These are phyloP conservation scores for Drosophila neotestacea DNA, from an alignment of 2,888 invertebrate genomes.

Conservation along the genomic window DNA sequence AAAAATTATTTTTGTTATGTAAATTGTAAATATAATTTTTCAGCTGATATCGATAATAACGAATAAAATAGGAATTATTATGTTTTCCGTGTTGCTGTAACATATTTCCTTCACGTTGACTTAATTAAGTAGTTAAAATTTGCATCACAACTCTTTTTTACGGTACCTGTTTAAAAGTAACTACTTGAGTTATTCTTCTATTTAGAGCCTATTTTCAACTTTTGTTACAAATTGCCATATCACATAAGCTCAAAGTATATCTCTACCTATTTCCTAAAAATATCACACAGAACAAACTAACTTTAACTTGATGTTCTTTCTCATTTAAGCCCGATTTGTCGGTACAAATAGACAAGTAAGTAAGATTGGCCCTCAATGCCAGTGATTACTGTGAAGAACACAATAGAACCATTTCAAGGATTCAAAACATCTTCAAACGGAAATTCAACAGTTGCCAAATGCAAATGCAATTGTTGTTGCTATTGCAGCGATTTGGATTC, in stretches of 20 bases:
- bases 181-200: too few relatives aligned
- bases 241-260: background rate
- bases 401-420: background rate
- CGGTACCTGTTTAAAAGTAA: too few relatives aligned
- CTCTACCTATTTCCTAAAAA: background rate
- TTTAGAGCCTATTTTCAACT: too few relatives aligned
- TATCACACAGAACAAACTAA: background rate
- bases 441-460: slow-evolving; percentile 31
- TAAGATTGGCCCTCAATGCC: slow-evolving; percentile 13
- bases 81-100: too few relatives aligned
- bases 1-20: too few relatives aligned
- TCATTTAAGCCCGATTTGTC: slow-evolving; percentile 1
- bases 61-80: too few relatives aligned
- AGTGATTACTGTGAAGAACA: slow-evolving; percentile 18
- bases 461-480: slow-evolving; percentile 8
- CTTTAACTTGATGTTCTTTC: background rate
- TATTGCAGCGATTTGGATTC: slow-evolving; percentile 47
- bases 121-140: too few relatives aligned
- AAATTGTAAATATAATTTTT: too few relatives aligned
- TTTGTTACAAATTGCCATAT: too few relatives aligned
- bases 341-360: slow-evolving; percentile 3
- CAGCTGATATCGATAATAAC: too few relatives aligned
- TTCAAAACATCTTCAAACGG: slow-evolving; percentile 1
- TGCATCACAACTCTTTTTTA: too few relatives aligned
- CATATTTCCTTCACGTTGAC: too few relatives aligned